Evolutionary conservation across 2,113 vertebrate genomes (phyloP), one percentile per base, ranked within the genome.

Genomic region (Hydrochoerus hydrochaeris): DNA sequence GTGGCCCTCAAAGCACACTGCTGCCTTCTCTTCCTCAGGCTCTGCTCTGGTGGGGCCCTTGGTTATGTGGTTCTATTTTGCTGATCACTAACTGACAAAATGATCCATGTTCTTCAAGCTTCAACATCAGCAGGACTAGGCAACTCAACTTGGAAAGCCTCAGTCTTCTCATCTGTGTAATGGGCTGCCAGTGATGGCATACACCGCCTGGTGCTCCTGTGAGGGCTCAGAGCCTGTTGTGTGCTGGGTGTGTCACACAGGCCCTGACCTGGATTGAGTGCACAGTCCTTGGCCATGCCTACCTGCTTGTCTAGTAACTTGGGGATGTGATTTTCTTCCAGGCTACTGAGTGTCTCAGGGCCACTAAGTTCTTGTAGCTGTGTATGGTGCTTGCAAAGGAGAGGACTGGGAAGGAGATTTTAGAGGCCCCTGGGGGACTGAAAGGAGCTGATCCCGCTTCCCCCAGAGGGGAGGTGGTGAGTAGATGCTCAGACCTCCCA

Each of bases 151-250:
- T 54, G 49, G 57, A 35, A 4, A 60, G 10, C 46, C 80, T 85
- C 73, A 0, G 1, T 67, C 46, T 82, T 52, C 78, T 46, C 58
- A 52, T 69, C 63, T 95, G 71, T 57, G 35, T 71, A 87, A 85
- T 58, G 80, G 38, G 8, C 1, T 28, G 3, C 20, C 2, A 28
- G 20, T 28, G 54, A 20, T 0, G 5, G 3, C 1, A 17, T 24
- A 14, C 1, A 7, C 83, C 41, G 88, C 69, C 57, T 8, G 20
- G 82, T 24, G 44, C 26, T 57, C 82, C 75, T 17, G 8, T 0
- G 38, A 67, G 30, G 71, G 16, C 46, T 69, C 16, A 0, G 10
- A 49, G 1, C 28, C 41, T 3, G 6, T 28, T 8, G 3, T 22
- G 26, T 11, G 22, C 38, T 13, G 4, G 14, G 7, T 32, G 16